Evolutionary conservation across 2,888 invertebrate genomes (phyloP).

Genomic region (Marronus borbonicus): DNA sequence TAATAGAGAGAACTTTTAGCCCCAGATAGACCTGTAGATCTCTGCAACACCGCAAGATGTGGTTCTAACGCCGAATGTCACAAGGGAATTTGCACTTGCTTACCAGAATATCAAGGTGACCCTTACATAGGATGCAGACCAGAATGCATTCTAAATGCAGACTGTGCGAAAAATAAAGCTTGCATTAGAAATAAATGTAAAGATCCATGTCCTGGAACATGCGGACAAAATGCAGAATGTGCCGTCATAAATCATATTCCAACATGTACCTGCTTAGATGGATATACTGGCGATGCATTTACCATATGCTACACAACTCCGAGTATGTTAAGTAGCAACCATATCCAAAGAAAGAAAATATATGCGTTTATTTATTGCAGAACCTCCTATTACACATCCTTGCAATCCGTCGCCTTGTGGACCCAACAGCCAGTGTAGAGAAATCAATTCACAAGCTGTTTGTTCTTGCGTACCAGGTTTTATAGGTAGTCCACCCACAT

Average conservation of each 20-base stretch:
- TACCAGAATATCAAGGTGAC: slow-evolving; percentile 71
- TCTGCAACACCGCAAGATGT: slow-evolving; percentile 81
- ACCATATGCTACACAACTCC: slow-evolving; percentile 75
- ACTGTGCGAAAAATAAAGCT: slow-evolving; percentile 74
- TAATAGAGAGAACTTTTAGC: slow-evolving; percentile 54
- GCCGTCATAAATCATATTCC: slow-evolving; percentile 74
- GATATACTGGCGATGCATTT: slow-evolving; percentile 82
- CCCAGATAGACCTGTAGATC: slow-evolving; percentile 67
- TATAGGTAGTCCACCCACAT: slow-evolving; percentile 81
- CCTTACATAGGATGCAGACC: slow-evolving; percentile 74
- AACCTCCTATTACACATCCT: slow-evolving; percentile 73
- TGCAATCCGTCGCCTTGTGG: slow-evolving; percentile 84
- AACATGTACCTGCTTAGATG: slow-evolving; percentile 76
- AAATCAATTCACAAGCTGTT: slow-evolving; percentile 78
- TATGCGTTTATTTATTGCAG: slow-evolving; percentile 63
- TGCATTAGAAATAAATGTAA: slow-evolving; percentile 76
- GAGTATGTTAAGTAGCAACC: slow-evolving; percentile 70
- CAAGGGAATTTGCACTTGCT: slow-evolving; percentile 69
- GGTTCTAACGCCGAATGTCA: slow-evolving; percentile 78
- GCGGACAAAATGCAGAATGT: slow-evolving; percentile 77
- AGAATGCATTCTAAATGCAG: slow-evolving; percentile 76
- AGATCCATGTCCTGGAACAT: slow-evolving; percentile 77
- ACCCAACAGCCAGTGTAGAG: slow-evolving; percentile 80
- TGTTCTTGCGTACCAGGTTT: slow-evolving; percentile 79
- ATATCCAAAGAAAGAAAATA: neutral